These are phyloP conservation scores for Steatornis caripensis DNA, from an alignment of 2,113 vertebrate genomes.

Conservation along the genomic window DNA sequence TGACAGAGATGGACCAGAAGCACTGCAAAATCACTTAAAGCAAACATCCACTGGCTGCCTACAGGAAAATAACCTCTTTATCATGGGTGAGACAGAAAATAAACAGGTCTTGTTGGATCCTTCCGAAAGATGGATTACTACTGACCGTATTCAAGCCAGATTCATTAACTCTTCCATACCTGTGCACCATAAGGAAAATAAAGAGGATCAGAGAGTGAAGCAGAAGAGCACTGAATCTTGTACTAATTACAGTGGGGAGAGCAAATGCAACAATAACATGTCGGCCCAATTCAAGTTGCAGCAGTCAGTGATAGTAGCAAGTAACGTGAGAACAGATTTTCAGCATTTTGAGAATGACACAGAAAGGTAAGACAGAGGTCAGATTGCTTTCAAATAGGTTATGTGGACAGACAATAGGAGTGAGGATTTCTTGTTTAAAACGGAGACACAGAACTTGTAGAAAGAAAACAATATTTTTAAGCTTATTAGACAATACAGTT, in stretches of 20 bases:
- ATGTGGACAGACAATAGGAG: neutral
- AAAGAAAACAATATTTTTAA: neutral
- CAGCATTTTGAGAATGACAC: neutral
- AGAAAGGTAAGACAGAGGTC: slow-evolving; percentile 57
- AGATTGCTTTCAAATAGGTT: neutral
- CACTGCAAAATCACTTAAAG: slow-evolving; percentile 3
- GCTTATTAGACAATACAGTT: neutral
- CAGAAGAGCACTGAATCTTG: slow-evolving; percentile 12
- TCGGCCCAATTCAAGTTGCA: neutral
- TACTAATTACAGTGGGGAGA: neutral
- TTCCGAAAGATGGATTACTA: slow-evolving; percentile 55
- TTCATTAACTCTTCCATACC: slow-evolving; percentile 26
- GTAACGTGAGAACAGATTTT: neutral
- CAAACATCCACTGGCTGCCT: neutral
- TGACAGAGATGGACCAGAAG: slow-evolving; percentile 48
- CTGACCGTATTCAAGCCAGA: neutral
- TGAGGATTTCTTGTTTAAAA: neutral
- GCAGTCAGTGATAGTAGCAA: neutral
- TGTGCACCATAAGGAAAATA: slow-evolving; percentile 26
- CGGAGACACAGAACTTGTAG: neutral
- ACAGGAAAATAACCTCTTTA: slow-evolving; percentile 32
- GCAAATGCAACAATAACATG: neutral
- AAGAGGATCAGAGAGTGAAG: slow-evolving; percentile 1
- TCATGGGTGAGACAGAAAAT: slow-evolving; percentile 25
- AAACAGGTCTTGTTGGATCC: slow-evolving; percentile 25